Percentiles rank a stretch among this genome's conserved stretches.
phyloP scores from a whole-genome alignment of 2,113 vertebrate genomes.

The Menidia beryllina region DNA sequence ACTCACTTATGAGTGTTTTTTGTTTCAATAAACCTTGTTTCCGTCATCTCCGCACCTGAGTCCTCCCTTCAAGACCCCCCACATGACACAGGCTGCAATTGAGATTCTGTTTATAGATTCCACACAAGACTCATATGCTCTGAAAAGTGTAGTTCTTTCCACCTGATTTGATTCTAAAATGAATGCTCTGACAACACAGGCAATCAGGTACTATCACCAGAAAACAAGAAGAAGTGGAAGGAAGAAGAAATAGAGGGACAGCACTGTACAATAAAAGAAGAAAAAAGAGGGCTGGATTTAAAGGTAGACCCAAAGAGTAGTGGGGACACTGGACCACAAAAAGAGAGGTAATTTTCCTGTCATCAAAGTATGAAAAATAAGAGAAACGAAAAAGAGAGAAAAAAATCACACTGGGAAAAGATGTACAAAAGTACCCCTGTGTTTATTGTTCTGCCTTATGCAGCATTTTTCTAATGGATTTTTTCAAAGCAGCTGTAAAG shows the following conservation, averaged over 20 bases:
- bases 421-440: constrained; percentile 36
- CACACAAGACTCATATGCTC: constrained; percentile 14
- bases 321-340: constrained; percentile 78
- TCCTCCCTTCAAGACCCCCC: no score
- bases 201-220: constrained; percentile 99
- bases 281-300: constrained; percentile 51
- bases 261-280: constrained; percentile 26
- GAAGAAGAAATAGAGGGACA: constrained; percentile 45
- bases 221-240: constrained; percentile 83
- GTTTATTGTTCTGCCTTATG: constrained; percentile 39
- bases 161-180: constrained; percentile 61
- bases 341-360: constrained; percentile 54
- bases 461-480: constrained; percentile 35
- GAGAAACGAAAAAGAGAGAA: constrained; percentile 38
- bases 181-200: constrained; percentile 98
- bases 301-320: constrained; percentile 61
- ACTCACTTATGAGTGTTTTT: no score
- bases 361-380: constrained; percentile 45
- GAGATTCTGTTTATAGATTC: constrained; percentile 87
- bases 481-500: constrained; percentile 75
- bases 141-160: constrained; percentile 40
- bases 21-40: no score
- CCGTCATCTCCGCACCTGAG: no score
- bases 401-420: constrained; percentile 40
- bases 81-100: no score